Evolutionary conservation across 1,140 invertebrate genomes (phyloP), one percentile per base, ranked within the genome.

Genomic region (Bursaphelenchus mucronatus): DNA sequence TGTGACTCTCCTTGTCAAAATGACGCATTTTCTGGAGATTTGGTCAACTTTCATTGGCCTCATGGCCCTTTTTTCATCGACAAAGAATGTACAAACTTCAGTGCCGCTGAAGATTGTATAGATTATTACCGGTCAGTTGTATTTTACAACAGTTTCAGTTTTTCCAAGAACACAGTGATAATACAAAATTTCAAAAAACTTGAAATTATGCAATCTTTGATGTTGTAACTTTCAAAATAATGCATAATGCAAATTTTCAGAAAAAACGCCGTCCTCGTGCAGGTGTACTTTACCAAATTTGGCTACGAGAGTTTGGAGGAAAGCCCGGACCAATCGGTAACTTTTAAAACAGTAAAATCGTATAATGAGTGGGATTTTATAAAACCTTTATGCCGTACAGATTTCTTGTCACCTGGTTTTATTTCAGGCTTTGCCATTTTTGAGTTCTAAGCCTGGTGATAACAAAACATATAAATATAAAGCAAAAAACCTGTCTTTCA

Each of bases 1-100:
- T 63, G 61, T 45, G 62, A 63, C 8, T n/a, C 62, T 9, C 55
- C 61, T 17, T 63, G 61, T 39, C n/a, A 63, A n/a, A 58, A 63
- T 13, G 30, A n/a, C n/a, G 21, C 13, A 55, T 63, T n/a, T 65
- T 1, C 3, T 3, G 62, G 57, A 19, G 55, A 63, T 3, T 1
- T 63, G 13, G 11, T 15, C 59, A 45, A 64, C 11, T 13, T 11
- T 4, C 21, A 63, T n/a, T 63, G 61, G 61, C 61, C 61, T 13
- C 11, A 55, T n/a, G 61, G 61, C n/a, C 62, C 59, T 1, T 63
- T 63, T 10, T 63, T 63, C 55, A 3, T 64, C 61, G 61, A 65
- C n/a, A 30, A n/a, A 13, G 62, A 3, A 39, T 63, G 61, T 45
- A 6, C 61, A 8, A 17, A 30, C 8, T 3, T 55, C 58, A 13